phyloP scores from a whole-genome alignment of 1,140 invertebrate genomes.

The Chymomyza costata region DNA sequence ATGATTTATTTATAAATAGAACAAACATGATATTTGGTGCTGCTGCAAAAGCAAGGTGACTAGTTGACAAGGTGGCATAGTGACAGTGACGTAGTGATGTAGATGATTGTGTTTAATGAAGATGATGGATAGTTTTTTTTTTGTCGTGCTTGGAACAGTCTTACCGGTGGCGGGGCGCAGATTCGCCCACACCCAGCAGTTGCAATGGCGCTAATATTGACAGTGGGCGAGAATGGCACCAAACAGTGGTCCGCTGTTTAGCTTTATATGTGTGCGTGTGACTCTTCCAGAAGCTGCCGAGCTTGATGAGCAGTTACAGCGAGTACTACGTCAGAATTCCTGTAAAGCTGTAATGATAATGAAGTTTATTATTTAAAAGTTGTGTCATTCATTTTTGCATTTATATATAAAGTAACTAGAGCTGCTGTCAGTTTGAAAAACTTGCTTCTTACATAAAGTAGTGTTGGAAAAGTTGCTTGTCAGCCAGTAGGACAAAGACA shows the following conservation, averaged over 20 bases:
- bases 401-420: too few species aligned
- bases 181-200: conserved; percentile 76
- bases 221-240: conserved; percentile 49
- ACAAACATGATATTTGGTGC: background rate
- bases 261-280: conserved; percentile 1
- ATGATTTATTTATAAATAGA: too few species aligned
- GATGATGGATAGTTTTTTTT: background rate
- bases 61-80: too few species aligned
- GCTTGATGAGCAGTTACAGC: too few species aligned
- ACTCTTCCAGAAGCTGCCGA: background rate
- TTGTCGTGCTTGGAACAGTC: conserved; percentile 30
- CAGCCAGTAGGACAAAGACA: conserved; percentile 8
- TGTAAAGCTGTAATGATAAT: conserved; percentile 28
- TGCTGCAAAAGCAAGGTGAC: background rate
- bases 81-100: conserved; percentile 5
- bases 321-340: too few species aligned
- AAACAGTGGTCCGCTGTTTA: conserved; percentile 53
- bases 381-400: too few species aligned
- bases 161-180: conserved; percentile 75
- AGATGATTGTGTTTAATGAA: conserved; percentile 8
- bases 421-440: background rate
- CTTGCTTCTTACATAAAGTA: too few species aligned
- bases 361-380: too few species aligned
- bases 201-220: conserved; percentile 75
- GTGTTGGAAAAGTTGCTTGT: too few species aligned